Evolutionary conservation across 2,113 vertebrate genomes (phyloP).

Genomic region (Pavo muticus): DNA sequence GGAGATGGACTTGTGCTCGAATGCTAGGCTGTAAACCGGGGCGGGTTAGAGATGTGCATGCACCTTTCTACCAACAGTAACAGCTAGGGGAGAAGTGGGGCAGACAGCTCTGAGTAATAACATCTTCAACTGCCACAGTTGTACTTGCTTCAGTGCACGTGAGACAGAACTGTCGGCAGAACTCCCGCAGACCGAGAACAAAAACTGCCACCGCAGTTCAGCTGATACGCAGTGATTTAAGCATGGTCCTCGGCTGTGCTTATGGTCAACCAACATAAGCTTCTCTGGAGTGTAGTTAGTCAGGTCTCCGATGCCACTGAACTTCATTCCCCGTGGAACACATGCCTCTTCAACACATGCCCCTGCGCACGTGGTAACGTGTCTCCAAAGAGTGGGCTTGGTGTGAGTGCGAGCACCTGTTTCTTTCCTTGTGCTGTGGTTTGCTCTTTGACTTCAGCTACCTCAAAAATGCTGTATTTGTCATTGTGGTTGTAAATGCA

Average conservation of each 20-base stretch:
- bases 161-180: constrained; percentile 21
- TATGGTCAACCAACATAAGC: not conserved
- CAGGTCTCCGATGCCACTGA: not conserved
- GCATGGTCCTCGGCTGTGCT: not conserved
- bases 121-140: constrained; percentile 35
- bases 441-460: constrained; percentile 75
- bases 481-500: constrained; percentile 62
- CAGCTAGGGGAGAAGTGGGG: constrained; percentile 51
- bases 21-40: not conserved
- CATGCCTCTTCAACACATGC: constrained; percentile 2
- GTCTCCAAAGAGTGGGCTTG: constrained; percentile 57
- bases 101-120: constrained; percentile 71
- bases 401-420: constrained; percentile 32
- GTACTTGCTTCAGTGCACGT: constrained; percentile 54
- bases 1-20: not conserved
- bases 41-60: not conserved
- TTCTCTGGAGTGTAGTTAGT: not conserved
- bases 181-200: not conserved
- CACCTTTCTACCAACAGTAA: not conserved
- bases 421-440: constrained; percentile 60
- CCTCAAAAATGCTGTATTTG: constrained; percentile 72
- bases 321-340: not conserved
- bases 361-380: not conserved
- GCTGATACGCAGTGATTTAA: constrained; percentile 47
- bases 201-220: constrained; percentile 18